Base-by-base conservation (phyloP, 2,888 invertebrate genomes). In the Cataglyphis altisquamis region DNA sequence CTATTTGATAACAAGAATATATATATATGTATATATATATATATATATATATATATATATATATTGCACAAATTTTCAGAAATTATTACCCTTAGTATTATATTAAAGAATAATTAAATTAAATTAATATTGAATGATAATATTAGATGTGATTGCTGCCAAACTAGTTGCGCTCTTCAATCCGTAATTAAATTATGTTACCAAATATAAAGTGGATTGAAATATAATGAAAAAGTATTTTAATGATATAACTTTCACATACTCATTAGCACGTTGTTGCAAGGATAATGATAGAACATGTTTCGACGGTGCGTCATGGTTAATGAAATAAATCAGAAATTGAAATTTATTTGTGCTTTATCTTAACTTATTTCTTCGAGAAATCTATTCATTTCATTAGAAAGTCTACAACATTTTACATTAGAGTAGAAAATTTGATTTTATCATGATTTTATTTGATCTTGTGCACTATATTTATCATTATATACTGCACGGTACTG, bases 241-340 rank as follows among this genome's bases (percentile, higher is more conserved):
- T 86, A 86, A 87, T 83, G 67, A 83, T 64, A 62, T 10, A 73
- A 84, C 87, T 89, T 89, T 86, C 84, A 84, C 83, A 80, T 64
- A 82, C 41, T 48, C 63, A 66, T 70, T 62, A 45, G 9, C 55
- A 18, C 15, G 15, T 68, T 57, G 48, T 62, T 67, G 55, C 78
- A 60, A 81, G 64, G 62, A 77, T 83, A 84, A 80, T 62, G 32
- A 75, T 64, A 72, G 62, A 74, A 63, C 21, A 32, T 48, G 18
- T 48, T 15, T 39, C n/a, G 55, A 67, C 6, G 6, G 36, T 15
- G 32, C 78, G 15, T 48, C 21, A 25, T 60, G 78, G 18, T 36
- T 18, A 70, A 57, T 77, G n/a, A 68, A 68, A 45, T 60, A 36
- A 45, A 45, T 60, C 5, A 6, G 10, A 45, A 32, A 57, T 57